Base-by-base conservation (phyloP, 1,140 invertebrate genomes). In the Cephus cinctus region DNA sequence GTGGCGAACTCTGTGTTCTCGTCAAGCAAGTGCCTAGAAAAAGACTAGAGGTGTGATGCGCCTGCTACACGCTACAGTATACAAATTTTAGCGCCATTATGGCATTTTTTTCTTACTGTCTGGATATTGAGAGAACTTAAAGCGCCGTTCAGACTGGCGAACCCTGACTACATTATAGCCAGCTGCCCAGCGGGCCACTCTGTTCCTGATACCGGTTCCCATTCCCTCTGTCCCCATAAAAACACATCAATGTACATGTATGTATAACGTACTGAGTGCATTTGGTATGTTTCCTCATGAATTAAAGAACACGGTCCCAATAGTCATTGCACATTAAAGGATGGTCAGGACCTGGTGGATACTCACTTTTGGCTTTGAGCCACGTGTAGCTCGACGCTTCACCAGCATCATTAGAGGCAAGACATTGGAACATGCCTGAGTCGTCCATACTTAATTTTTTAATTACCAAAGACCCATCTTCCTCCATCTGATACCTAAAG, bases 361-460 rank as follows among this genome's bases (percentile, higher is more conserved):
- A 88, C 91, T 90, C 83, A 96, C 94, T 96, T 86, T 96, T 96
- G 22, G 96, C 93, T 80, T 89, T 88, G 5, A 98, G 79, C 92
- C 93, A 97, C 3, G 92, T 94, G 52, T 89, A 89, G 42, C 86
- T 85, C 5, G 90, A 94, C 15, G 87, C 86, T 71, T 95, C 89
- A 8, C 96, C 96, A 2, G 89, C 95, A 58, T 87, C 83, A 66
- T 96, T 97, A 22, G 76, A 80, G 0, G 92, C 94, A 54, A 96
- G 85, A 71, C 96, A 99, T 66, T 98, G 96, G 70, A 93, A 98
- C 81, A 98, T 92, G 27, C 94, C 96, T 48, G 90, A 87, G 75
- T 98, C 93, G 50, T 86, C 84, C 65, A 92, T 86, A 54, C 85
- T 83, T 20, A 98, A 76, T 63, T 86, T 86, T 61, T 85, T 87